Conservation (phyloP, 2,113 vertebrate genomes). For the Menidia beryllina region DNA sequence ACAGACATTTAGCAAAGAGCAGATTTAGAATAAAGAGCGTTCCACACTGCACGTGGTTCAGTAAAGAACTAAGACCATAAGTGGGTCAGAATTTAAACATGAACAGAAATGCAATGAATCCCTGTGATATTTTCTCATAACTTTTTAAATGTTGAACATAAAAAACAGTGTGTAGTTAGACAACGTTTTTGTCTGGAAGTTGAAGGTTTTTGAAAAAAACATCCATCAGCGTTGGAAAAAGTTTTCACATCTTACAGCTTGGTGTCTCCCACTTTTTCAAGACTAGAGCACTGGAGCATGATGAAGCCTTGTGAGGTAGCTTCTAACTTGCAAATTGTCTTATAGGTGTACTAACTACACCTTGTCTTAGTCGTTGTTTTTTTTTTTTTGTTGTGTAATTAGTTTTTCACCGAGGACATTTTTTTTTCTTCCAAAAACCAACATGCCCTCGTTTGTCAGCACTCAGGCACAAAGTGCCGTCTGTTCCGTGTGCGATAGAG, state of each 20-base stretch:
- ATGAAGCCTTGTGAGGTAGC: no score
- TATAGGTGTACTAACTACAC: no score
- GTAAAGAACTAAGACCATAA: neutral
- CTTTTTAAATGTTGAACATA: no score
- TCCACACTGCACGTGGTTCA: neutral
- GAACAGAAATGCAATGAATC: neutral
- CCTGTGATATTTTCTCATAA: neutral
- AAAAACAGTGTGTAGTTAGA: no score
- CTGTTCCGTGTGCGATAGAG: slow-evolving; percentile 25
- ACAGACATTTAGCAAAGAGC: no score
- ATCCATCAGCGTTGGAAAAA: no score
- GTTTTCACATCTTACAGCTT: no score
- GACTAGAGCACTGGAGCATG: no score
- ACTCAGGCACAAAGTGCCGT: neutral
- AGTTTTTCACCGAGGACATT: neutral
- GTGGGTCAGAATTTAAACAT: neutral
- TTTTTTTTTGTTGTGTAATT: neutral
- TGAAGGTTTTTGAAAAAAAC: no score
- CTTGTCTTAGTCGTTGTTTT: neutral
- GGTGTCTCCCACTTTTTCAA: no score
- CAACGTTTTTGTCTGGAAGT: no score
- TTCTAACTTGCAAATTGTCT: no score
- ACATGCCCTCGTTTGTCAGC: slow-evolving; percentile 19
- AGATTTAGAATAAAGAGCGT: neutral
- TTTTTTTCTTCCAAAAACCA: slow-evolving; percentile 15